phyloP scores from a whole-genome alignment of 1,140 invertebrate species.

The Ridgeia piscesae region DNA sequence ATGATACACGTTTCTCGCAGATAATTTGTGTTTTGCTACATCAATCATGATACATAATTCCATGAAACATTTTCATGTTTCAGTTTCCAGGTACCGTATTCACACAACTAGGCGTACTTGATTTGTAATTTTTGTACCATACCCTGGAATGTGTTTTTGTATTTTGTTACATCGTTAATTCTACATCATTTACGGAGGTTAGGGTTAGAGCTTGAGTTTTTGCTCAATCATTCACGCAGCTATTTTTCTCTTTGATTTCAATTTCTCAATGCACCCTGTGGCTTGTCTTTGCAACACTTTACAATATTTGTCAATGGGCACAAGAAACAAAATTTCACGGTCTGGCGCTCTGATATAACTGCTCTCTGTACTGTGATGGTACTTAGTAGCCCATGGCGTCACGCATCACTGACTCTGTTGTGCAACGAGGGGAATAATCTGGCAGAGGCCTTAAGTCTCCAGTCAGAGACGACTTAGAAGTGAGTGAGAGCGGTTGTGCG shows the following conservation, averaged over 20 bases:
- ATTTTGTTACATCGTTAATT: no score
- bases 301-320: neutral
- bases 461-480: neutral
- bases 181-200: no score
- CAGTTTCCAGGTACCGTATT: no score
- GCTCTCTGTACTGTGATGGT: neutral
- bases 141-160: no score
- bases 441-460: neutral
- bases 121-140: no score
- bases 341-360: neutral
- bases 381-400: neutral
- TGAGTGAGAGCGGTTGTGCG: neutral
- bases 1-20: no score
- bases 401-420: neutral
- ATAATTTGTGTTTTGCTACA: no score
- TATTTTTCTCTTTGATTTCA: neutral
- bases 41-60: no score
- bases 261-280: neutral
- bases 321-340: neutral
- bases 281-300: neutral
- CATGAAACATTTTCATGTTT: no score
- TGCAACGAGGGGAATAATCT: neutral
- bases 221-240: neutral
- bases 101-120: no score
- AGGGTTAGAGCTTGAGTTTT: no score